phyloP scores from a whole-genome alignment of 1,140 invertebrate species.

The Ruditapes philippinarum region DNA sequence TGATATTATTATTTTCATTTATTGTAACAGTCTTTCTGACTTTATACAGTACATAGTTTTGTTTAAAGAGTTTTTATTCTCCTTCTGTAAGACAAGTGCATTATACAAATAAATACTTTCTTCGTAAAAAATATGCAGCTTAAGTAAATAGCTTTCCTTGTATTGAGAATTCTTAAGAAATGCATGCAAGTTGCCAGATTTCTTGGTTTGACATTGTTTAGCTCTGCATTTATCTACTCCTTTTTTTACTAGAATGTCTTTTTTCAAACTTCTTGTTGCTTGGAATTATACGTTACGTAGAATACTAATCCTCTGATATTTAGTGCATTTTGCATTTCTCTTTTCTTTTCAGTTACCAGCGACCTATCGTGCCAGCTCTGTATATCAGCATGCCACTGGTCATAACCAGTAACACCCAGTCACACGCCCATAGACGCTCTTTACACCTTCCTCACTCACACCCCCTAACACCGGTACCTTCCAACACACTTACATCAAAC shows the following conservation, averaged over 20 bases:
- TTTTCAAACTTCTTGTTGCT: too few species aligned
- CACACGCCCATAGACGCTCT: constrained; percentile 38
- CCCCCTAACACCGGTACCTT: constrained; percentile 48
- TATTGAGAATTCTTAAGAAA: too few species aligned
- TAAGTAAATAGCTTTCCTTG: too few species aligned
- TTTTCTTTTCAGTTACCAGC: constrained; percentile 65
- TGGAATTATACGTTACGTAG: too few species aligned
- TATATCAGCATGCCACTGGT: constrained; percentile 58
- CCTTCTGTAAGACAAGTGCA: too few species aligned
- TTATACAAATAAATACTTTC: too few species aligned
- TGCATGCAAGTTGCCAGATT: not conserved
- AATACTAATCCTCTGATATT: not conserved
- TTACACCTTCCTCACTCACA: constrained; percentile 31
- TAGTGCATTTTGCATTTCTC: constrained; percentile 58
- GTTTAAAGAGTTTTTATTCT: too few species aligned
- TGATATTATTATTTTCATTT: too few species aligned
- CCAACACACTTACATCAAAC: constrained; percentile 17
- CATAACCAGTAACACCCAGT: constrained; percentile 43
- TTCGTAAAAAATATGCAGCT: too few species aligned
- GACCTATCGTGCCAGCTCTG: constrained; percentile 52
- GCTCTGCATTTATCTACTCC: not conserved
- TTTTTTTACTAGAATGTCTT: not conserved
- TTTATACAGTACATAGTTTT: too few species aligned
- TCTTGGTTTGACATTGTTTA: not conserved
- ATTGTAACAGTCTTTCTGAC: too few species aligned